Conservation (phyloP, 1,140 invertebrate species). For the Scaptomyza hsui region DNA sequence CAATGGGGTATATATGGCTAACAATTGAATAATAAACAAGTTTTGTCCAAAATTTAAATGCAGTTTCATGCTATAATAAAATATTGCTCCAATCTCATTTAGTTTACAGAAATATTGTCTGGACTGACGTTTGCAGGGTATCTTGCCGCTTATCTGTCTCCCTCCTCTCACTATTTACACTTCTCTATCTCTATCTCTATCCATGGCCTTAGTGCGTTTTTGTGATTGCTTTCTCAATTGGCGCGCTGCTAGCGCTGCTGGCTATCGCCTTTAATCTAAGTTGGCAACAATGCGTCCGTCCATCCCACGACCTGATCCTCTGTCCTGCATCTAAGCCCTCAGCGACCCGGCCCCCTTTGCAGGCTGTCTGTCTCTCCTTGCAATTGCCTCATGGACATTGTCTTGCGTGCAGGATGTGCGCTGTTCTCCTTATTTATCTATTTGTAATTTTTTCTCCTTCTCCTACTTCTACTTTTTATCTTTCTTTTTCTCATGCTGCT, state of each 20-base stretch:
- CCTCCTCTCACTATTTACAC: neutral
- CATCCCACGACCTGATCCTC: neutral
- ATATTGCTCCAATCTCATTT: neutral
- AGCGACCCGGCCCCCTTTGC: neutral
- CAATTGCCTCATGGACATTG: slow-evolving; percentile 12
- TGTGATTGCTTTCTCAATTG: slow-evolving; percentile 72
- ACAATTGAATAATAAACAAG: neutral
- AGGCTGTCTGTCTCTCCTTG: neutral
- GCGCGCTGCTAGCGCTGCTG: slow-evolving; percentile 55
- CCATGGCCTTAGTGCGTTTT: slow-evolving; percentile 41
- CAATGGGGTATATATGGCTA: neutral
- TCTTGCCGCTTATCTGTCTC: neutral
- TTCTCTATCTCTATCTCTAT: slow-evolving; percentile 5
- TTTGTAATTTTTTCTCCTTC: slow-evolving; percentile 30
- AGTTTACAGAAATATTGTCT: no score
- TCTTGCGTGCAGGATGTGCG: slow-evolving; percentile 34
- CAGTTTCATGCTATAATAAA: no score
- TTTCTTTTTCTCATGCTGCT: slow-evolving; percentile 11
- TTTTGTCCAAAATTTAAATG: no score
- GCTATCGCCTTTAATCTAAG: slow-evolving; percentile 72
- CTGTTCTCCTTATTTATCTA: slow-evolving; percentile 40
- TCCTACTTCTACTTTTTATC: neutral
- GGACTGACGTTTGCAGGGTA: slow-evolving; percentile 11
- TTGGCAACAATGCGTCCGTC: slow-evolving; percentile 63
- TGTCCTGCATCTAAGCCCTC: no score